phyloP scores from a whole-genome alignment of 2,888 invertebrate genomes.

The Bombylius major region DNA sequence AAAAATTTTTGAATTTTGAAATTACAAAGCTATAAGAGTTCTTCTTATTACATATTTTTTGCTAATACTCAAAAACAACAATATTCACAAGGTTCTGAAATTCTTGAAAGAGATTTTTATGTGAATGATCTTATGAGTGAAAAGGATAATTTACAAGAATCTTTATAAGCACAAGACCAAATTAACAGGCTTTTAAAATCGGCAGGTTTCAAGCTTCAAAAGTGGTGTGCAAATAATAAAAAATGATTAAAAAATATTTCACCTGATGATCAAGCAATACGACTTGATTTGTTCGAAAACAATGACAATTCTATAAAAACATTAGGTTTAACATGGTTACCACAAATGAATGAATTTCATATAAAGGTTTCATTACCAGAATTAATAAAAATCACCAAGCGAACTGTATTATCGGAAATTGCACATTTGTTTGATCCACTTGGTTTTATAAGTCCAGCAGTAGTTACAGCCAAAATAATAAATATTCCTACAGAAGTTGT shows the following conservation, averaged over 20 bases:
- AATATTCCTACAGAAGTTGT: constrained; percentile 11
- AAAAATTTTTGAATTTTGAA: no score
- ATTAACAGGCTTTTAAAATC: constrained; percentile 1
- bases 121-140: no score
- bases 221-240: constrained; percentile 6
- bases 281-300: background rate
- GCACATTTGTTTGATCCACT: constrained; percentile 12
- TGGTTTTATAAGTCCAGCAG: constrained; percentile 7
- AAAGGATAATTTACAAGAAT: background rate
- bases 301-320: constrained; percentile 1
- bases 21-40: no score
- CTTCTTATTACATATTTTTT: no score
- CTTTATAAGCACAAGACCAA: constrained; percentile 5
- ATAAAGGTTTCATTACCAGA: background rate
- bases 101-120: no score
- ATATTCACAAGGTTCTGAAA: constrained; percentile 7
- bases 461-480: constrained; percentile 11
- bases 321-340: constrained; percentile 8
- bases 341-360: constrained; percentile 8
- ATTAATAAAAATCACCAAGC: constrained; percentile 5
- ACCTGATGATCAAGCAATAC: background rate
- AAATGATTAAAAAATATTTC: background rate
- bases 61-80: constrained; percentile 7
- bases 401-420: constrained; percentile 4
- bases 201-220: constrained; percentile 6